Evolutionary conservation across 2,888 invertebrate genomes (phyloP).

Genomic region (Drosophila meridiana): DNA sequence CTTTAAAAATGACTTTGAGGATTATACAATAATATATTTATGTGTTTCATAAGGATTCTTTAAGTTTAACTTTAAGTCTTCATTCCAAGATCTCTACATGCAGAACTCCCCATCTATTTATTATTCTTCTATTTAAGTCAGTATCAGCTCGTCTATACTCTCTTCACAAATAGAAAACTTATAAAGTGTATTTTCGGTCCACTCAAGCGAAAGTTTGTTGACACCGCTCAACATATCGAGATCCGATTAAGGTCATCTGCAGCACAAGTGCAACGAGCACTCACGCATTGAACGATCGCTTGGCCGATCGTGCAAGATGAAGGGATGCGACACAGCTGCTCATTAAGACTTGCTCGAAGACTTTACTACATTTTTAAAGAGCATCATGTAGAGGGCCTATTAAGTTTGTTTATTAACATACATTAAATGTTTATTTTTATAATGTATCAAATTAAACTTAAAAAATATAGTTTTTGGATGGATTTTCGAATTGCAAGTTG

Average conservation of each 20-base stretch:
- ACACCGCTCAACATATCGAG: background rate
- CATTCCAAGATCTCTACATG: too few species aligned
- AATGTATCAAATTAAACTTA: too few species aligned
- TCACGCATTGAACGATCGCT: background rate
- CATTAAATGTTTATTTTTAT: too few species aligned
- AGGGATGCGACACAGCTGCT: background rate
- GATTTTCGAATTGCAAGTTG: too few species aligned
- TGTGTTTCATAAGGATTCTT: background rate
- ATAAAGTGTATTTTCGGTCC: background rate
- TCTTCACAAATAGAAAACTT: background rate
- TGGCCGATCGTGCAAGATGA: background rate
- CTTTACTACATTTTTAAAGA: background rate
- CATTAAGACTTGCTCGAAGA: background rate
- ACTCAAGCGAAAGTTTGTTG: background rate
- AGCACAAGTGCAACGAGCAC: background rate
- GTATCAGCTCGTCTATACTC: background rate
- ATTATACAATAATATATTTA: too few species aligned
- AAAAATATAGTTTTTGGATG: too few species aligned
- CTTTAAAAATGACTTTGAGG: background rate
- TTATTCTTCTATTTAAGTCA: background rate
- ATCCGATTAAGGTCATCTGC: slow-evolving; percentile 2
- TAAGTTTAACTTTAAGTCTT: too few species aligned
- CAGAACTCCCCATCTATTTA: too few species aligned
- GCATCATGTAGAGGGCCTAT: too few species aligned
- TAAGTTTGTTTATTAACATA: too few species aligned